Base-by-base conservation (phyloP, 2,797 vertebrate species). In the Mormyrus proboscirostris region DNA sequence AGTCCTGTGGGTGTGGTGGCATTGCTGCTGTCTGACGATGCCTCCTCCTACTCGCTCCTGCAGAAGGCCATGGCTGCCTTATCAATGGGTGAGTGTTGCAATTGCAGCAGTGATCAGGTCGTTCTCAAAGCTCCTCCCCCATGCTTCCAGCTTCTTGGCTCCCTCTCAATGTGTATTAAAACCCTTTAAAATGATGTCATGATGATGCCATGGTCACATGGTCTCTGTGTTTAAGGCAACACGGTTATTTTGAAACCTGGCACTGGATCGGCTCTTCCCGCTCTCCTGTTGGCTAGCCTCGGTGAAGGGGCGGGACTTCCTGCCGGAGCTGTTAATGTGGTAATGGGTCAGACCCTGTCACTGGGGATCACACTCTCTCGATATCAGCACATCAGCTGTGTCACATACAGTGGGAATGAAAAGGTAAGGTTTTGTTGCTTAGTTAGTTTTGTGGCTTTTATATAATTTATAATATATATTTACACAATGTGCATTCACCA, bases 241-340 rank as follows among this genome's bases (percentile, higher is more conserved):
- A 94, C 97, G 0, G 96, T 97, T 82, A 94, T 97, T 12, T 89
- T 96, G 7, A 95, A 97, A 2, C 95, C 97, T 0, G 95, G 95
- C 62, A 92, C 90, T 4, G 91, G 91, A 0, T 91, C 91, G 2
- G 92, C 94, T 6, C 94, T 96, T 3, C 93, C 96, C 0, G 91
- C 93, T 0, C 96, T 98, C 33, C 95, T 98, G 1, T 90, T 98
- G 92, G 97, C 97, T 0, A 97, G 98, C 94, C 94, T 97, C 49
- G 95, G 97, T 1, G 90, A 91, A 4, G 95, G 94, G 86, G 96
- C 96, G 0, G 96, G 95, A 50, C 89, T 96, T 19, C 97, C 96
- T 90, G 94, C 95, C 0, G 97, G 97, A 4, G 95, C 95, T 84
- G 91, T 98, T 41, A 97, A 96, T 5, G 94, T 98, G 88, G 14